Conservation (phyloP, 1,140 invertebrate species). For the Mizuhopecten yessoensis region DNA sequence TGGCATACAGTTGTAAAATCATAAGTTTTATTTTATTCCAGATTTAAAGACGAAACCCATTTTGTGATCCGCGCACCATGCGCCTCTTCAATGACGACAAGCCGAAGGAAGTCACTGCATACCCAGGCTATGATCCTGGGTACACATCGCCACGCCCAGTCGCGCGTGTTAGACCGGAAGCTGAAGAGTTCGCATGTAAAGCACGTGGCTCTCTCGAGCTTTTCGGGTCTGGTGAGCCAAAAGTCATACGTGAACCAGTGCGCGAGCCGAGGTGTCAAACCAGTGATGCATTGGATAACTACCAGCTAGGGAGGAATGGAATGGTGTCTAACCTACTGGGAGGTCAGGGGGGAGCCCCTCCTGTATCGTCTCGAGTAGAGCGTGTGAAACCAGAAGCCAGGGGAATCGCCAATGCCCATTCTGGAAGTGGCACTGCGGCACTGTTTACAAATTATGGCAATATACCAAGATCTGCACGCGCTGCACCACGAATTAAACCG, state of each 20-base stretch:
- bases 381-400: slow-evolving; percentile 78
- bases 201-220: slow-evolving; percentile 73
- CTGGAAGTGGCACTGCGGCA: slow-evolving; percentile 68
- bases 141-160: slow-evolving; percentile 67
- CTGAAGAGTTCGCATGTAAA: slow-evolving; percentile 73
- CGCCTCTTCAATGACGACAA: background rate
- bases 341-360: slow-evolving; percentile 69
- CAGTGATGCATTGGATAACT: slow-evolving; percentile 69
- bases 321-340: slow-evolving; percentile 73
- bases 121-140: slow-evolving; percentile 76
- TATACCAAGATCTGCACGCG: slow-evolving; percentile 69
- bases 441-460: slow-evolving; percentile 74
- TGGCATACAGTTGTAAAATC: too few relatives aligned
- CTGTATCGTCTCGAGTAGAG: slow-evolving; percentile 64
- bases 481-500: slow-evolving; percentile 77
- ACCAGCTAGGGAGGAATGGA: slow-evolving; percentile 73
- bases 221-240: slow-evolving; percentile 67
- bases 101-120: slow-evolving; percentile 63
- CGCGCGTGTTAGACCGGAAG: slow-evolving; percentile 76
- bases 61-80: background rate
- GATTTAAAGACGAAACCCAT: background rate
- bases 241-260: slow-evolving; percentile 57
- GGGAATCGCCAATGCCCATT: slow-evolving; percentile 72
- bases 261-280: slow-evolving; percentile 73
- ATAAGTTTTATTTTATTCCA: background rate